Conservation (phyloP, 1,140 invertebrate species). For the Drosophila takahashii region DNA sequence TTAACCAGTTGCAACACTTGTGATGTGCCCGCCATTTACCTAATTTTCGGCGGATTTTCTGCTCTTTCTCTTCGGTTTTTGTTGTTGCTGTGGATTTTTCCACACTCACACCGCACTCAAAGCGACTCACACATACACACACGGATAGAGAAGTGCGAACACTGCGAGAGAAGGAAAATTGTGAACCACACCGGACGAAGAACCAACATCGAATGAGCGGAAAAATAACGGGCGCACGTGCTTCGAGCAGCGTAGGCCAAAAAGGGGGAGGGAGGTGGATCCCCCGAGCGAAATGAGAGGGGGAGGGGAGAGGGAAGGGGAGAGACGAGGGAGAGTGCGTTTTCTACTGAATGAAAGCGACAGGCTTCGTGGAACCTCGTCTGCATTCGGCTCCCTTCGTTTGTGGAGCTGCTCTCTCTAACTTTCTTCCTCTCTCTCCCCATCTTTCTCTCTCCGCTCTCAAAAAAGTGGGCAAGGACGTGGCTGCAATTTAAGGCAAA, state of each 20-base stretch:
- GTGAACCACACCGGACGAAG: slow-evolving; percentile 67
- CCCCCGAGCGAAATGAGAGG: not conserved
- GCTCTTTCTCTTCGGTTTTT: slow-evolving; percentile 15
- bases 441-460: slow-evolving; percentile 26
- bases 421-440: not conserved
- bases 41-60: slow-evolving; percentile 43
- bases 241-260: slow-evolving; percentile 41
- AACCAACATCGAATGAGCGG: slow-evolving; percentile 73
- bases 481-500: slow-evolving; percentile 39
- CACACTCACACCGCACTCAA: slow-evolving; percentile 19
- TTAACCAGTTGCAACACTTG: slow-evolving; percentile 41
- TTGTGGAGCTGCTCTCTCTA: slow-evolving; percentile 1
- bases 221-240: slow-evolving; percentile 34
- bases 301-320: not conserved
- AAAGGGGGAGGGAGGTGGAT: slow-evolving; percentile 8
- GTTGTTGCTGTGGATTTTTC: slow-evolving; percentile 30
- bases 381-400: slow-evolving; percentile 8
- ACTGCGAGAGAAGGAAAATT: slow-evolving; percentile 40
- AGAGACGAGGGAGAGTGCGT: slow-evolving; percentile 6
- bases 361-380: slow-evolving; percentile 19
- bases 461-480: slow-evolving; percentile 56
- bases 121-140: slow-evolving; percentile 1
- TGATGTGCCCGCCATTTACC: slow-evolving; percentile 39
- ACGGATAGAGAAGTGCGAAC: slow-evolving; percentile 17
- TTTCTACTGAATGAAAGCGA: slow-evolving; percentile 24